A percentile compares a stretch with the other conserved stretches of the same genome.
phyloP scores from a whole-genome alignment of 2,113 vertebrate species.

The Phyllostomus hastatus region DNA sequence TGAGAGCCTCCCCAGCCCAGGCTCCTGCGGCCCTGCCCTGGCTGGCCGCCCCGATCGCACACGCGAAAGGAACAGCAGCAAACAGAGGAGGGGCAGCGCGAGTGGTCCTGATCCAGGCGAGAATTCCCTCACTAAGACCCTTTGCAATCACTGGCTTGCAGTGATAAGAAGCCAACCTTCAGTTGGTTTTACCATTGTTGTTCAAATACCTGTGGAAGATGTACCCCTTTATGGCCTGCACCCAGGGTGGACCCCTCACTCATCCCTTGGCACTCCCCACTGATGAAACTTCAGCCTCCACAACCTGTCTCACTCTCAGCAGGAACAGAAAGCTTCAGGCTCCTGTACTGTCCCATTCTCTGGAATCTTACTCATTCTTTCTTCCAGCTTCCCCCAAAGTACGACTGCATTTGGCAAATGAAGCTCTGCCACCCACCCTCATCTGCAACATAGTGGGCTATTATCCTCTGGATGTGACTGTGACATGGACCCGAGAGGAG shows the following conservation, averaged over 20 bases:
- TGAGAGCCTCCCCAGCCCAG: neutral
- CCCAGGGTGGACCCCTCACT: neutral
- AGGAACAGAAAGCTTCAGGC: neutral
- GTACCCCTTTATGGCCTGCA: neutral
- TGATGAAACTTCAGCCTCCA: neutral
- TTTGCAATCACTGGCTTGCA: neutral
- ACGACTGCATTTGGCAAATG: fast-evolving
- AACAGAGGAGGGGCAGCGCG: neutral
- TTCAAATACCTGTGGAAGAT: neutral
- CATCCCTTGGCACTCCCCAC: neutral
- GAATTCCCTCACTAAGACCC: neutral
- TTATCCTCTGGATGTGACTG: constrained; percentile 72
- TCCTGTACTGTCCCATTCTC: neutral
- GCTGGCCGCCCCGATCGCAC: neutral
- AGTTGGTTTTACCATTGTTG: neutral
- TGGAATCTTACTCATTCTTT: neutral
- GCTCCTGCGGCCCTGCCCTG: neutral
- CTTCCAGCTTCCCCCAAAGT: constrained; percentile 68
- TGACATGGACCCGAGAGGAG: constrained; percentile 71
- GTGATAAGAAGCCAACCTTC: neutral
- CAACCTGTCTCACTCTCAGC: neutral
- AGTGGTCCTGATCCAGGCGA: neutral
- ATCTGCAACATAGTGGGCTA: constrained; percentile 69
- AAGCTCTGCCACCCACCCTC: constrained; percentile 11
- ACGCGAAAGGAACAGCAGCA: neutral